Conservation (phyloP, 2,113 vertebrate species). For the Phocoena phocoena region DNA sequence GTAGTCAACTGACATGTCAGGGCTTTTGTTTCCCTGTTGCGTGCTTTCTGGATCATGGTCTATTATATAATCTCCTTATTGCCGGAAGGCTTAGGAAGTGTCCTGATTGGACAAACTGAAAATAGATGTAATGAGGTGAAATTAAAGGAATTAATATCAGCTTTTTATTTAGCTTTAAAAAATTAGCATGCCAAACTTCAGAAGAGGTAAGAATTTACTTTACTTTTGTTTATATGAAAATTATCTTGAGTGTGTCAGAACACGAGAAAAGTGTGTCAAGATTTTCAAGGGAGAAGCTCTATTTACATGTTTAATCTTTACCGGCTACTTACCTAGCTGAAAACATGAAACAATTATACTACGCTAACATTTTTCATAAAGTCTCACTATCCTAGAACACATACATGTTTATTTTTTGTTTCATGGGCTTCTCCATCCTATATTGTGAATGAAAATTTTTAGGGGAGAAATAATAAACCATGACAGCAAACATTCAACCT, state of each 20-base stretch:
- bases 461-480: not conserved
- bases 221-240: not conserved
- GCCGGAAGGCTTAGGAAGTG: not conserved
- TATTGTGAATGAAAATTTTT: not conserved
- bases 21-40: not conserved
- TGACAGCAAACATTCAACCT: not conserved
- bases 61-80: not conserved
- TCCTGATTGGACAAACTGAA: not conserved
- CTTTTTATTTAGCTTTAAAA: not conserved
- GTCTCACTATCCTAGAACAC: not conserved
- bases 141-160: not conserved
- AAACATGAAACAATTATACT: not conserved
- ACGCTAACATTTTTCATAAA: not conserved
- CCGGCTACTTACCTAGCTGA: not conserved
- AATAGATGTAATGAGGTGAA: not conserved
- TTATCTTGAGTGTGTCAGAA: not conserved
- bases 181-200: not conserved
- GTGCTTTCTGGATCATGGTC: not conserved
- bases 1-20: too few relatives aligned
- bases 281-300: not conserved
- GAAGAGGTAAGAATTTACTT: not conserved
- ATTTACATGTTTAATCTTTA: not conserved
- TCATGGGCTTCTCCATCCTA: not conserved
- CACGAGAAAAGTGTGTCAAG: not conserved
- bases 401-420: not conserved